Evolutionary conservation across 2,888 invertebrate species (phyloP), one percentile per base, ranked within the genome.

Genomic region (Pristionchus maxplancki): DNA sequence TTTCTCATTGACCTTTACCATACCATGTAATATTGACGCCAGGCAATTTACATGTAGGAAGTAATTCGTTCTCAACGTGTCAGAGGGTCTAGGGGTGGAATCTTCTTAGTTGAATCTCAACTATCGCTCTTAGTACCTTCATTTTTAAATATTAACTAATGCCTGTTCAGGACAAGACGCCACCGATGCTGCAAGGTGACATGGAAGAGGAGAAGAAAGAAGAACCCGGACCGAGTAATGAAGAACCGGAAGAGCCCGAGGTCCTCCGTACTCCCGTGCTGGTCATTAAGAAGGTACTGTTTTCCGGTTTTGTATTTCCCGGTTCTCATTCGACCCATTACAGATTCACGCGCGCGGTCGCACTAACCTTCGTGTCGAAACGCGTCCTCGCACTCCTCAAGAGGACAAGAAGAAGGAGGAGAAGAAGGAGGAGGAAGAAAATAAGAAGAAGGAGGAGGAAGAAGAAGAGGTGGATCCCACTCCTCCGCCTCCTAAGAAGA

Each of bases 281-380:
- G 11, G 86, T 87, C 34, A 50, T 87, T 50, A 87, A 87, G 50
- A 67, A 71, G 86, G 86, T 87, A 24, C 6, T 34, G 1, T 8
- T 20, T 37, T 9, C 50, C 40, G 17, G 74, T 50, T 5, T 15
- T n/a, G 17, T 3, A 6, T 20, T 20, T 15, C n/a, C 58, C 58
- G 58, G 58, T n/a, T n/a, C 37, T 83, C 9, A 71, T 1, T 15
- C 17, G 17, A 37, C 20, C 20, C 17, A 64, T 78, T 78, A 13
- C 31, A 87, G 86, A n/a, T 87, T 20, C 86, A 87, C 17, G 34
- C 71, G 9, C 71, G 71, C n/a, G 86, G 86, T 71, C 86, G 86
- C 11, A 87, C 86, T 4, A 50, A 87, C 40, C 71, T 87, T 13
- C 24, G 28, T 1, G 86, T 53, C 6, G 86, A 87, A 34, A 37